These are phyloP conservation scores for Apaloderma vittatum DNA, from an alignment of 2,113 vertebrate species.

Conservation along the genomic window DNA sequence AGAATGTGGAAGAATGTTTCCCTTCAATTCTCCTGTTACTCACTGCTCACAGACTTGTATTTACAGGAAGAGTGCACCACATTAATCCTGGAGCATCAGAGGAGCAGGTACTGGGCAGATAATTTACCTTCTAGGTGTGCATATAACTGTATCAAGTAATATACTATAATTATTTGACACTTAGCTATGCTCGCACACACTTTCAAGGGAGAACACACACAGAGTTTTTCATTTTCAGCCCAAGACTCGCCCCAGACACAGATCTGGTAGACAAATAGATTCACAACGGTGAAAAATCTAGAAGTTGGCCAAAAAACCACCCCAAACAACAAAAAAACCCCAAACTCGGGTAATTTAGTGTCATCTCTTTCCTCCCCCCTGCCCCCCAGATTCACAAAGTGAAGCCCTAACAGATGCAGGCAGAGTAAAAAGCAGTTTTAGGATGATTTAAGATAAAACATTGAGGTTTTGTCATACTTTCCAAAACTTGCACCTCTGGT, in stretches of 20 bases:
- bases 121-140: neutral
- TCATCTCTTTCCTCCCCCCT: too few species aligned
- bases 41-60: neutral
- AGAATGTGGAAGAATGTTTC: neutral
- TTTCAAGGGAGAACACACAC: neutral
- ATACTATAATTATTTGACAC: neutral
- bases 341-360: accelerated
- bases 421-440: neutral
- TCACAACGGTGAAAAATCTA: neutral
- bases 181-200: accelerated
- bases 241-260: neutral
- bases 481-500: neutral
- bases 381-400: neutral
- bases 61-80: neutral
- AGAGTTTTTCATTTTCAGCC: neutral
- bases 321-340: neutral
- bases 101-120: neutral
- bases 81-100: neutral
- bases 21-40: neutral
- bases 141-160: neutral
- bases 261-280: neutral
- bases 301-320: neutral
- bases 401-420: neutral
- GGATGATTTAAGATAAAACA: neutral
- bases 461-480: neutral